Conservation (phyloP, 2,797 vertebrate genomes). For the Sebastes oblongus region DNA sequence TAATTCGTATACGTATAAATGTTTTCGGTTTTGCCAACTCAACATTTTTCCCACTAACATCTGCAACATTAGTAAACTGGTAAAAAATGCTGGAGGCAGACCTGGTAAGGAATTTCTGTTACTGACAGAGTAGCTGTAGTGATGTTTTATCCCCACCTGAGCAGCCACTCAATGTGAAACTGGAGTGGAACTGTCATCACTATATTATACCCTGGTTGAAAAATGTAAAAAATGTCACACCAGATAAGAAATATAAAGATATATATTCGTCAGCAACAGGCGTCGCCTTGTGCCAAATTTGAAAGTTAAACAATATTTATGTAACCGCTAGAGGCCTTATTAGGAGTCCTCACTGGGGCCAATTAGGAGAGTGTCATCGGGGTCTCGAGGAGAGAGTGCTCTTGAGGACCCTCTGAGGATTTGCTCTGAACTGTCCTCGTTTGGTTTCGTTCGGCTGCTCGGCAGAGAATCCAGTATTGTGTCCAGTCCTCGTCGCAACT, state of each 20-base stretch:
- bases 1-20: too few relatives aligned
- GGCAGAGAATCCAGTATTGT: slow-evolving; percentile 17
- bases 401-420: slow-evolving; percentile 72
- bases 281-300: slow-evolving; percentile 34
- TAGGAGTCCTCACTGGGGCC: slow-evolving; percentile 54
- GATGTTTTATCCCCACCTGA: neutral
- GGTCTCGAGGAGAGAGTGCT: slow-evolving; percentile 59
- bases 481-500: slow-evolving; percentile 21
- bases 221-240: neutral
- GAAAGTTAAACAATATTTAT: slow-evolving; percentile 41
- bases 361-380: slow-evolving; percentile 65
- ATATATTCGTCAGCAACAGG: slow-evolving; percentile 24
- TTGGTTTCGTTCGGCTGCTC: slow-evolving; percentile 40
- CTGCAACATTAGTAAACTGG: neutral
- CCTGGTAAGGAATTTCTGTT: neutral
- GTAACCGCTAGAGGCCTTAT: slow-evolving; percentile 50
- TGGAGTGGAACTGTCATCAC: neutral
- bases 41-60: neutral
- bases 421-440: slow-evolving; percentile 62
- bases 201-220: neutral
- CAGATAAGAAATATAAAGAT: neutral
- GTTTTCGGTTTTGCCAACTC: neutral
- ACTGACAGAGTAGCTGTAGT: neutral
- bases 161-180: neutral
- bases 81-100: neutral